phyloP scores from a whole-genome alignment of 92 coral and sea anemone genomes.

The Paramuricea clavata region DNA sequence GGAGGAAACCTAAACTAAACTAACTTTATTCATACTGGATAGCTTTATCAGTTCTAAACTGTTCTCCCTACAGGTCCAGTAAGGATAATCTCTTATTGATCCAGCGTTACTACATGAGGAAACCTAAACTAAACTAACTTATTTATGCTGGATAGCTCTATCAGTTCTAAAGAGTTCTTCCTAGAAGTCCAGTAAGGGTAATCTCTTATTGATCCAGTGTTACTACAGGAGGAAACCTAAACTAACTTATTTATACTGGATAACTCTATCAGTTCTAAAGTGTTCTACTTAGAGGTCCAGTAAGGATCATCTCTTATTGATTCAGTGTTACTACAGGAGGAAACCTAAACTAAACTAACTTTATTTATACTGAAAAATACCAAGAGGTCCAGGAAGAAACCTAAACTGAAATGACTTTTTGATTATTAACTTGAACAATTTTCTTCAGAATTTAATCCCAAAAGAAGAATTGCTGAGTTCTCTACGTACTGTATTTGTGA shows the following conservation, averaged over 20 bases:
- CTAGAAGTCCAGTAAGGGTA: neutral
- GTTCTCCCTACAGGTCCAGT: neutral
- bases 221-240: neutral
- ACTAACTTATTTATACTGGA: no score
- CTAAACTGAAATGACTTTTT: neutral
- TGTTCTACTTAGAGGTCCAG: no score
- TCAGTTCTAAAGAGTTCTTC: constrained; percentile 2
- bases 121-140: constrained; percentile 1
- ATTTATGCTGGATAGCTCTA: neutral
- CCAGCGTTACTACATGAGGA: neutral
- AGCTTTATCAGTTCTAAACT: neutral
- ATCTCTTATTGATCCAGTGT: neutral
- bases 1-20: neutral
- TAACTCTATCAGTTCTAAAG: no score
- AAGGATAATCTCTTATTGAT: neutral
- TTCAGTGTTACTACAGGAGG: no score
- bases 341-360: neutral
- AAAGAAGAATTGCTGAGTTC: constrained; percentile 82
- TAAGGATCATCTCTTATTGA: no score
- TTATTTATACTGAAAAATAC: no score
- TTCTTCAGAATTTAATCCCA: constrained; percentile 82
- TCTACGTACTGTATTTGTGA: constrained; percentile 86
- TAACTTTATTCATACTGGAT: constrained; percentile 1
- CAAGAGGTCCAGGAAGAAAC: no score
- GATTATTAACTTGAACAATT: neutral